Conservation (phyloP, 2,888 invertebrate species). For the Drosophila borealis region DNA sequence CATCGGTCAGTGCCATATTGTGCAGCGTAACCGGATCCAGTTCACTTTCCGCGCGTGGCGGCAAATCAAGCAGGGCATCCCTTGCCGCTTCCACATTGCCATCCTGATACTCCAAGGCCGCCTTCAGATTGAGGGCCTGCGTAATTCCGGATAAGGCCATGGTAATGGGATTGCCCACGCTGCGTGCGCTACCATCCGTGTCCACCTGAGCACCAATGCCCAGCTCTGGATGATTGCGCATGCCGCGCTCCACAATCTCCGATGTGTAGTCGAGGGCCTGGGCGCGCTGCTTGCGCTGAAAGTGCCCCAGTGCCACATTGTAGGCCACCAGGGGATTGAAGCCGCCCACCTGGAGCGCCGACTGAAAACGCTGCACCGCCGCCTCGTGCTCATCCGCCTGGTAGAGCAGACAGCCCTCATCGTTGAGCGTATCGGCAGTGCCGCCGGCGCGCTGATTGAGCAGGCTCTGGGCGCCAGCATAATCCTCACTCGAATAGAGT, state of each 20-base stretch:
- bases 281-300: conserved; percentile 96
- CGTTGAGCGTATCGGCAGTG: conserved; percentile 97
- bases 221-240: conserved; percentile 97
- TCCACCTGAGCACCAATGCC: conserved; percentile 99
- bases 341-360: conserved; percentile 94
- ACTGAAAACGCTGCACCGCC: conserved; percentile 95
- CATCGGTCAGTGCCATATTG: conserved; percentile 96
- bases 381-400: conserved; percentile 96
- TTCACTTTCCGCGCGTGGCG: conserved; percentile 97
- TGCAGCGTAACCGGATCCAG: conserved; percentile 98
- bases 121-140: conserved; percentile 99
- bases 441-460: conserved; percentile 95
- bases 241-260: conserved; percentile 97
- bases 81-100: conserved; percentile 91
- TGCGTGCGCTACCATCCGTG: conserved; percentile 87
- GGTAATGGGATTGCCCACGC: conserved; percentile 90
- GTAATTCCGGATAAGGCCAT: conserved; percentile 98
- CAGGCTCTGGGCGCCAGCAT: conserved; percentile 94
- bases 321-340: conserved; percentile 97
- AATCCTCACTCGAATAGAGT: conserved; percentile 97
- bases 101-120: conserved; percentile 98
- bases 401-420: conserved; percentile 96
- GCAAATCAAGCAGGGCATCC: conserved; percentile 95
- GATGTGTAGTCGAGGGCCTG: conserved; percentile 95
- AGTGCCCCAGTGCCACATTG: conserved; percentile 97